Evolutionary conservation across 2,113 vertebrate genomes (phyloP).

Genomic region (Urocitellus parryii): DNA sequence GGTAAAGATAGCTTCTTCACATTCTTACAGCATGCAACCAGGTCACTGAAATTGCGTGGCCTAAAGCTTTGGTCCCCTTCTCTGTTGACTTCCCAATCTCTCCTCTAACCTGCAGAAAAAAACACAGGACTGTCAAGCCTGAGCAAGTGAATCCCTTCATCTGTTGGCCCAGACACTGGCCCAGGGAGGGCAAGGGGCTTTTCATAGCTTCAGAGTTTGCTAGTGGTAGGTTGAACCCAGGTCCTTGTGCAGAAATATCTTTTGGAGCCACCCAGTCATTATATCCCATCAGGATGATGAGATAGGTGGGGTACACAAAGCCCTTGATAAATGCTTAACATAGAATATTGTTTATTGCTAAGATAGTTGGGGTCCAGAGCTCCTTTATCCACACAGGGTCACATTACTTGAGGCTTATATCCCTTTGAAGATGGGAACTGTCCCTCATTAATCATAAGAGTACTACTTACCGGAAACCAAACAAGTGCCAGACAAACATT

Average conservation of each 20-base stretch:
- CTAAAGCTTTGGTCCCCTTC: background rate
- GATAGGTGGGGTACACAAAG: background rate
- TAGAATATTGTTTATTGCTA: background rate
- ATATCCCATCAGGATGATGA: background rate
- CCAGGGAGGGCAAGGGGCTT: background rate
- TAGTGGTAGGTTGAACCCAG: background rate
- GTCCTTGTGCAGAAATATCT: background rate
- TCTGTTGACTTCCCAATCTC: background rate
- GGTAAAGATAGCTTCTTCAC: background rate
- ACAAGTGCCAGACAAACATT: background rate
- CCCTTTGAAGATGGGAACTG: background rate
- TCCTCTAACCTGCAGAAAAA: background rate
- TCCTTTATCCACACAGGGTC: background rate
- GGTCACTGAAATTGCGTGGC: background rate
- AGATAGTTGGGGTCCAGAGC: background rate
- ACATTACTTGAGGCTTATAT: background rate
- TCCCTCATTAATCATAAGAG: background rate
- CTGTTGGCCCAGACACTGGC: background rate
- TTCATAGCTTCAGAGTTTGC: background rate
- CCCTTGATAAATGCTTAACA: background rate
- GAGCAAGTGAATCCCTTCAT: background rate
- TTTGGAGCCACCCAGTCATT: background rate
- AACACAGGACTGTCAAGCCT: background rate
- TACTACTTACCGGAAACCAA: background rate
- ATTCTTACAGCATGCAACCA: background rate